Conservation (phyloP, 1,140 invertebrate species). For the Drosophila ironensis region DNA sequence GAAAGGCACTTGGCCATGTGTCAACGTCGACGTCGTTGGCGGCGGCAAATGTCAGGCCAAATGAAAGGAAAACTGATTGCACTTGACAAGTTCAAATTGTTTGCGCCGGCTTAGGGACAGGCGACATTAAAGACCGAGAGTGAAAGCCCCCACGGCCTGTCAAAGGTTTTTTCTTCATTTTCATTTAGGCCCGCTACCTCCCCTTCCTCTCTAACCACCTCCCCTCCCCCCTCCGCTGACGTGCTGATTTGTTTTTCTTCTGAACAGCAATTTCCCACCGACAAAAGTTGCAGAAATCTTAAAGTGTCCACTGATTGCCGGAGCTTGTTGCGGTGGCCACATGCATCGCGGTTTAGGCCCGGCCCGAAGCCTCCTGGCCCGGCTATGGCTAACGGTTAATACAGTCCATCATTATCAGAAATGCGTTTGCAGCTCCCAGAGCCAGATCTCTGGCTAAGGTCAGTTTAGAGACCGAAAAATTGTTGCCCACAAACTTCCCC, state of each 20-base stretch:
- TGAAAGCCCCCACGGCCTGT: conserved; percentile 53
- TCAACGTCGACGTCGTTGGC: conserved; percentile 62
- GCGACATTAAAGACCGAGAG: conserved; percentile 48
- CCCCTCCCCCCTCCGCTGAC: too few relatives aligned
- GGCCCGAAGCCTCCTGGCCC: conserved; percentile 31
- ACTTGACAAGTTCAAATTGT: conserved; percentile 78
- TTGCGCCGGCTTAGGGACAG: conserved; percentile 43
- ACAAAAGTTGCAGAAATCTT: conserved; percentile 36
- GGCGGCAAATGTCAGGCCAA: conserved; percentile 58
- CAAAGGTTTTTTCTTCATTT: conserved; percentile 36
- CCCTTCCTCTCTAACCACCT: not conserved
- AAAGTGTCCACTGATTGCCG: conserved; percentile 79
- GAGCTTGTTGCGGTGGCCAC: conserved; percentile 57
- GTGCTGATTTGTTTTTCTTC: too few relatives aligned
- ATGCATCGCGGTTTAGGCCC: conserved; percentile 19
- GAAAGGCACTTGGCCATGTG: conserved; percentile 56
- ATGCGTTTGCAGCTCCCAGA: conserved; percentile 61
- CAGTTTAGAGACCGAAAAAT: conserved; percentile 72
- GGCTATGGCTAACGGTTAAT: conserved; percentile 72
- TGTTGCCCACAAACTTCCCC: conserved; percentile 58
- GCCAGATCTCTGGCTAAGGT: conserved; percentile 63
- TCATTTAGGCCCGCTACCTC: conserved; percentile 5
- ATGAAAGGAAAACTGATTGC: conserved; percentile 80
- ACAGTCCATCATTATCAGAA: conserved; percentile 81
- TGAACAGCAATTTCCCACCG: conserved; percentile 24